phyloP scores from a whole-genome alignment of 1,140 invertebrate species.

The Heliconius eleuchia region DNA sequence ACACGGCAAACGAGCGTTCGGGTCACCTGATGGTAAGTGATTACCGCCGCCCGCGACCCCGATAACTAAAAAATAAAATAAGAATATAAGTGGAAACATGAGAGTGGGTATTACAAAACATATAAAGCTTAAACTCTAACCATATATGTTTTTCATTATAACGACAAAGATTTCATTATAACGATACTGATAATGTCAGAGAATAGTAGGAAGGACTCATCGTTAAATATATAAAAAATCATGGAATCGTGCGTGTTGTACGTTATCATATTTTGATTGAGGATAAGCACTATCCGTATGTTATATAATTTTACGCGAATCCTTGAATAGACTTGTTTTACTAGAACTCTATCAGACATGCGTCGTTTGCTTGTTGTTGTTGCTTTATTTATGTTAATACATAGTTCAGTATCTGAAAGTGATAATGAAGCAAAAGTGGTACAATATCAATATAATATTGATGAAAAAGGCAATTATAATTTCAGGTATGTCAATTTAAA shows the following conservation, averaged over 20 bases:
- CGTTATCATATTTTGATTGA: not conserved
- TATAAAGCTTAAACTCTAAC: too few species aligned
- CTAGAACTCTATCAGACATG: slow-evolving; percentile 1
- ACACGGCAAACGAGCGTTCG: too few species aligned
- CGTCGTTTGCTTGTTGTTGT: slow-evolving; percentile 4
- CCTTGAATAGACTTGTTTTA: slow-evolving; percentile 11
- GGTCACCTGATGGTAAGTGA: too few species aligned
- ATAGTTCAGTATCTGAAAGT: not conserved
- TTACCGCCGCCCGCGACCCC: too few species aligned
- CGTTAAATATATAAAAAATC: too few species aligned
- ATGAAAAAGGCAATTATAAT: slow-evolving; percentile 48
- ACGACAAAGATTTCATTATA: too few species aligned
- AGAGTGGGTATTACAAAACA: too few species aligned
- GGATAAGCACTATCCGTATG: not conserved
- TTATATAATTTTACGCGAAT: not conserved
- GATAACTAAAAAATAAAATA: too few species aligned
- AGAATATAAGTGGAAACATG: too few species aligned
- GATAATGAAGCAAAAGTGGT: slow-evolving; percentile 38
- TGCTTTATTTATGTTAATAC: slow-evolving; percentile 14
- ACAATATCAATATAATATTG: slow-evolving; percentile 43
- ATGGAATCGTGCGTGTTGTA: not conserved
- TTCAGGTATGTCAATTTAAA: slow-evolving; percentile 42
- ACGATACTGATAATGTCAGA: too few species aligned
- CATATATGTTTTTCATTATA: too few species aligned
- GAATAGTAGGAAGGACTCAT: too few species aligned